Conservation (phyloP, 2,888 invertebrate genomes). For the Tricholauxania praeusta region DNA sequence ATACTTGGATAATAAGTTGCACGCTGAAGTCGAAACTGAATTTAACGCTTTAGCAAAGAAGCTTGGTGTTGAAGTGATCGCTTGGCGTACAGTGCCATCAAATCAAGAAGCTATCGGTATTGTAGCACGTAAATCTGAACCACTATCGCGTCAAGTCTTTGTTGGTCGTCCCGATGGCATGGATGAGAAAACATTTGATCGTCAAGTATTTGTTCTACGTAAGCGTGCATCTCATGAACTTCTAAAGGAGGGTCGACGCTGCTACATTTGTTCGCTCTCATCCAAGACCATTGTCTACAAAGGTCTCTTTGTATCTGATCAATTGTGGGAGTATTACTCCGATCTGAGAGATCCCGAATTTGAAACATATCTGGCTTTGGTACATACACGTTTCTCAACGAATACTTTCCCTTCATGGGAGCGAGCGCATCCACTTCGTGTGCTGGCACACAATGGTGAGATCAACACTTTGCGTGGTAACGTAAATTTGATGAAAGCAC, state of each 20-base stretch:
- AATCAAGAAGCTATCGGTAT: slow-evolving; percentile 87
- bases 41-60: slow-evolving; percentile 86
- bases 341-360: slow-evolving; percentile 81
- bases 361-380: slow-evolving; percentile 94
- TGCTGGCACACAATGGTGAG: slow-evolving; percentile 97
- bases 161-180: slow-evolving; percentile 73
- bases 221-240: slow-evolving; percentile 94
- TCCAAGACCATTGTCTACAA: slow-evolving; percentile 94
- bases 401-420: slow-evolving; percentile 99
- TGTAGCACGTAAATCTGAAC: slow-evolving; percentile 95
- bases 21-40: slow-evolving; percentile 82
- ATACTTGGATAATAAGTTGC: slow-evolving; percentile 88
- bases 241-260: slow-evolving; percentile 86
- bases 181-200: slow-evolving; percentile 66
- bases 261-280: slow-evolving; percentile 97
- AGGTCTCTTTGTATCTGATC: slow-evolving; percentile 95
- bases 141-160: slow-evolving; percentile 95
- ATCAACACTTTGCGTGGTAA: slow-evolving; percentile 99
- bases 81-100: slow-evolving; percentile 95
- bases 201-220: slow-evolving; percentile 89
- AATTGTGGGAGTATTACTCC: slow-evolving; percentile 83
- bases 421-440: slow-evolving; percentile 94
- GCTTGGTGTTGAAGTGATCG: slow-evolving; percentile 84
- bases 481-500: slow-evolving; percentile 97
- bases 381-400: slow-evolving; percentile 98